These are phyloP conservation scores for Leucophenga montana DNA, from an alignment of 2,888 invertebrate species.

Conservation along the genomic window DNA sequence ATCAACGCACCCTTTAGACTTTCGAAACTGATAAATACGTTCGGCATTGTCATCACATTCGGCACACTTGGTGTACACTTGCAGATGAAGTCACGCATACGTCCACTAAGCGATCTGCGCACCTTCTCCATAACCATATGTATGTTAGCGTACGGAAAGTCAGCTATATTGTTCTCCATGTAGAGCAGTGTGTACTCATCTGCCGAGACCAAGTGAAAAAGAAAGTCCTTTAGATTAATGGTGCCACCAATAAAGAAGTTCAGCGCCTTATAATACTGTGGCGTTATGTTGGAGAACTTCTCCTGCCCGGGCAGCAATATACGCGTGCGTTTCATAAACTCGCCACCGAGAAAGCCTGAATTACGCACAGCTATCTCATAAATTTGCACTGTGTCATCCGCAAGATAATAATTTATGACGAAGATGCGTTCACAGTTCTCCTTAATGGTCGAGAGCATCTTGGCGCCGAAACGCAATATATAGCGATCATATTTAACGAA, in stretches of 20 bases:
- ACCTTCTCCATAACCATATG: constrained; percentile 84
- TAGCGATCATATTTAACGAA: constrained; percentile 86
- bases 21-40: constrained; percentile 62
- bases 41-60: constrained; percentile 44
- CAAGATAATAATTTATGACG: constrained; percentile 86
- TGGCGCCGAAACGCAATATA: constrained; percentile 84
- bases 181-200: constrained; percentile 91
- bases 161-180: constrained; percentile 84
- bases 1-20: constrained; percentile 77
- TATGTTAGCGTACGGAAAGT: constrained; percentile 84
- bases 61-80: constrained; percentile 76
- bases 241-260: constrained; percentile 90
- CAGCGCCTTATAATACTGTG: constrained; percentile 83
- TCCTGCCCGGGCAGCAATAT: constrained; percentile 84
- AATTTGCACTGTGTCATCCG: constrained; percentile 88
- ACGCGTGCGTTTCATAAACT: constrained; percentile 80
- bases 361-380: constrained; percentile 84
- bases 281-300: constrained; percentile 81
- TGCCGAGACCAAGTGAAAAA: constrained; percentile 85
- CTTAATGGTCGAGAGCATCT: constrained; percentile 82
- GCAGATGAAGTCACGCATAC: constrained; percentile 83
- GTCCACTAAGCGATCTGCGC: constrained; percentile 77
- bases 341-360: constrained; percentile 79
- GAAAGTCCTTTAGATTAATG: constrained; percentile 83
- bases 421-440: constrained; percentile 81